Conservation (phyloP, 2,888 invertebrate genomes). For the Chrysotoxum bicinctum region DNA sequence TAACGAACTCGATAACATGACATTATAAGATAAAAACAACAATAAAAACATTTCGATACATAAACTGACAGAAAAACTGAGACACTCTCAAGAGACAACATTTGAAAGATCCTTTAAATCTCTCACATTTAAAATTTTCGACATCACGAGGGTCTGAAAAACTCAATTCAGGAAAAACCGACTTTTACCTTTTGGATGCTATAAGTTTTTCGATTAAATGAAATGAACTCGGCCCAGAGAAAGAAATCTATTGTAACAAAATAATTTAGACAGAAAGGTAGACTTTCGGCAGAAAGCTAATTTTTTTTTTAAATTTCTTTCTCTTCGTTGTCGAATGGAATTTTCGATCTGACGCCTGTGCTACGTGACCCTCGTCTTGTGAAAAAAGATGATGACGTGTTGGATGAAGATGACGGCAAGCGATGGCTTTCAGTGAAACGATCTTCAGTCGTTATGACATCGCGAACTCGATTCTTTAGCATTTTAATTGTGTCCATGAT, state of each 20-base stretch:
- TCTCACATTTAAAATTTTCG: slow-evolving; percentile 32
- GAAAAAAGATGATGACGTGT: slow-evolving; percentile 2
- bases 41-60: neutral
- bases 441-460: slow-evolving; percentile 68
- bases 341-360: slow-evolving; percentile 30
- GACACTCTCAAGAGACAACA: slow-evolving; percentile 49
- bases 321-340: slow-evolving; percentile 51
- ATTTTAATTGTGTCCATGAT: slow-evolving; percentile 69
- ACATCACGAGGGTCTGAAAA: slow-evolving; percentile 58
- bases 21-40: neutral
- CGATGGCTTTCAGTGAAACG: slow-evolving; percentile 66
- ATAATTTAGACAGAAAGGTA: neutral
- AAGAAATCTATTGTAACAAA: slow-evolving; percentile 50
- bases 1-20: neutral
- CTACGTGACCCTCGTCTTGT: slow-evolving; percentile 43
- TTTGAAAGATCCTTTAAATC: neutral
- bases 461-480: slow-evolving; percentile 66
- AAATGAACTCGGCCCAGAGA: slow-evolving; percentile 42
- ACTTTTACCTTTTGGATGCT: slow-evolving; percentile 55
- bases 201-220: slow-evolving; percentile 10
- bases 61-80: neutral
- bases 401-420: slow-evolving; percentile 62
- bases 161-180: slow-evolving; percentile 46
- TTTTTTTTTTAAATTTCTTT: slow-evolving; percentile 53
- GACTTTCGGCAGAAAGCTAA: neutral